Base-by-base conservation (phyloP, 2,797 vertebrate species). In the Lagocephalus sceleratus region DNA sequence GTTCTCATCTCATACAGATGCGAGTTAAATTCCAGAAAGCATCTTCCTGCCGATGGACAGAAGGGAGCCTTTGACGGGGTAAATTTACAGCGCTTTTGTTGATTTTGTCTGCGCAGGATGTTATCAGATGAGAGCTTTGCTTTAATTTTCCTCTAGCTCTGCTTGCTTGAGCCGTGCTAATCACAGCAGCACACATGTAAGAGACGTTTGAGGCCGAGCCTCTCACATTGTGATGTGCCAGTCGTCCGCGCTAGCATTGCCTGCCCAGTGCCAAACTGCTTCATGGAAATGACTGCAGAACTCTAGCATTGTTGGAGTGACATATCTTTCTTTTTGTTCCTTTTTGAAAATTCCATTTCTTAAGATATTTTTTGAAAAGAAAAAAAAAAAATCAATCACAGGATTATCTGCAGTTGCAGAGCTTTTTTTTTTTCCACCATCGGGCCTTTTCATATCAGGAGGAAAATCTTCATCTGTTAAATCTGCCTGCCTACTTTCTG, bases 231-330 rank as follows among this genome's bases (percentile, higher is more conserved):
- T 76, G 61, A 52, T 72, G 71, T 78, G 51, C 71, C 58, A 63
- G 56, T 70, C 44, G 25, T 72, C 61, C 55, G 51, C 60, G 67
- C 76, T 51, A 72, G 71, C 58, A 35, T 76, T 25, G 65, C 66
- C 66, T 66, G 60, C 71, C 67, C 81, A 53, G 87, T 90, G 90
- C 90, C 88, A 90, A 89, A 83, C 84, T 26, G 60, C 60, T 72
- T 70, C 57, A 47, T 67, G 59, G 68, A 71, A 82, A 76, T 67
- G 60, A 75, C 69, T 48, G 63, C 66, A 72, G 49, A 71, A 47
- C 68, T 69, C 57, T 65, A 40, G 39, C 32, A 10, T 14, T 14
- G 32, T 5, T 14, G 32, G 32, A 14, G 14, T 5, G 32, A 11
- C 32, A 35, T 70, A 58, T 79, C 44, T 71, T 53, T 45, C 54